Percentiles rank a stretch among this genome's conserved stretches.
Conservation (phyloP, 35 echinoderm and acorn worm genomes). For the Apostichopus parvimensis region DNA sequence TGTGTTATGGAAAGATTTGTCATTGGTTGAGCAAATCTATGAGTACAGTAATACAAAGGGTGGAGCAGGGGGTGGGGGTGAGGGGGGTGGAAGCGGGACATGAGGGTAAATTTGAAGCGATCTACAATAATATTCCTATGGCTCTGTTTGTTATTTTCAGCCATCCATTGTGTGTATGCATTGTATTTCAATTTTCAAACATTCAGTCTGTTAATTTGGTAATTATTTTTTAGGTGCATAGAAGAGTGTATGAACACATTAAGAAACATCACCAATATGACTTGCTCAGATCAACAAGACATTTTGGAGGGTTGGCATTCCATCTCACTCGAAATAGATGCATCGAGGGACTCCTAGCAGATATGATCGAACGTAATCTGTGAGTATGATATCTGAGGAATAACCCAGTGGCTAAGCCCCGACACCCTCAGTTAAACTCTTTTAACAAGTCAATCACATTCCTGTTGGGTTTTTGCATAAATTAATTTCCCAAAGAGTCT, state of each 20-base stretch:
- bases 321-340: conserved; percentile 68
- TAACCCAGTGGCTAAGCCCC: not conserved
- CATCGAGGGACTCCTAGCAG: conserved; percentile 83
- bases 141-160: too few relatives aligned
- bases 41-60: too few relatives aligned
- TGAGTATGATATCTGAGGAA: conserved; percentile 50
- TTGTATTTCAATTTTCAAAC: not conserved
- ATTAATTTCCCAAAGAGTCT: too few relatives aligned
- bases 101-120: too few relatives aligned
- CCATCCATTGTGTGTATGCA: too few relatives aligned
- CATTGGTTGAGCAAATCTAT: too few relatives aligned
- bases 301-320: conserved; percentile 92
- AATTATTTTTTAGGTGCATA: conserved; percentile 72
- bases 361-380: conserved; percentile 92
- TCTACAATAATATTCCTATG: too few relatives aligned
- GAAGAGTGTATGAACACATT: conserved; percentile 79
- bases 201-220: not conserved
- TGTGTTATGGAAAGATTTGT: too few relatives aligned
- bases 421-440: not conserved
- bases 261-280: conserved; percentile 59
- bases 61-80: too few relatives aligned
- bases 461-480: not conserved
- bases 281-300: conserved; percentile 81
- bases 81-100: too few relatives aligned
- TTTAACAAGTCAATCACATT: not conserved